These are phyloP conservation scores for Drosophila acutilabella DNA, from an alignment of 2,888 invertebrate species.

Conservation along the genomic window DNA sequence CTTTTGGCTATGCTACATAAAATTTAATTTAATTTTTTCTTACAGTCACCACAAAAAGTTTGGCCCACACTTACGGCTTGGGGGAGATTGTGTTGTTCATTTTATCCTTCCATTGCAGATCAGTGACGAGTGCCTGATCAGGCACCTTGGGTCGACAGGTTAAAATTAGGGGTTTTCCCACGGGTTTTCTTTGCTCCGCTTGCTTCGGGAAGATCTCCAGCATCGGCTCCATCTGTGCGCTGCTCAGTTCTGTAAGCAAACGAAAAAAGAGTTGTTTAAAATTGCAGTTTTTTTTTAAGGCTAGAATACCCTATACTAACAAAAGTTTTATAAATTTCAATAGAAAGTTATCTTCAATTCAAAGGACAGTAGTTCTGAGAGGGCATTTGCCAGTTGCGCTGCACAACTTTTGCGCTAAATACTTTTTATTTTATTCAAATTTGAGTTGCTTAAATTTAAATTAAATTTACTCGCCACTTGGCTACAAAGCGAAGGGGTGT, in stretches of 20 bases:
- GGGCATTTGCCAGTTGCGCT: background rate
- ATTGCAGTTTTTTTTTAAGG: background rate
- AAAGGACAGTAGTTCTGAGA: too few relatives aligned
- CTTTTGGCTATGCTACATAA: conserved; percentile 9
- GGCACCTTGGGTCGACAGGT: conserved; percentile 91
- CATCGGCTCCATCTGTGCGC: conserved; percentile 82
- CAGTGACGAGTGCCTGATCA: conserved; percentile 88
- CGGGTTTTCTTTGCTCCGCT: conserved; percentile 89
- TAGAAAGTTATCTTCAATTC: too few relatives aligned
- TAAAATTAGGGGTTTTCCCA: conserved; percentile 91
- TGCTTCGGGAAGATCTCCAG: conserved; percentile 90
- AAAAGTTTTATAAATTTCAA: too few relatives aligned
- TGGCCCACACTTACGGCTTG: conserved; percentile 87
- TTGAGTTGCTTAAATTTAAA: conserved; percentile 72
- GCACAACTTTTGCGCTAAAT: conserved; percentile 20
- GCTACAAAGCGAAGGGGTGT: conserved; percentile 32
- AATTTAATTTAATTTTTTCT: background rate
- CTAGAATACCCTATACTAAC: conserved; percentile 14
- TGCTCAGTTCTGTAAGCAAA: conserved; percentile 69
- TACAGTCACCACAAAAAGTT: conserved; percentile 3
- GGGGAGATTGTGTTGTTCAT: conserved; percentile 89
- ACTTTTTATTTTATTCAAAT: background rate
- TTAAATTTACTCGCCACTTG: conserved; percentile 77
- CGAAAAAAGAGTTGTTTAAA: background rate
- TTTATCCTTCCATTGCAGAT: conserved; percentile 93